Percentiles rank a stretch among this genome's conserved stretches.
phyloP scores from a whole-genome alignment of 2,888 invertebrate species.

The Eupeodes latifasciatus region DNA sequence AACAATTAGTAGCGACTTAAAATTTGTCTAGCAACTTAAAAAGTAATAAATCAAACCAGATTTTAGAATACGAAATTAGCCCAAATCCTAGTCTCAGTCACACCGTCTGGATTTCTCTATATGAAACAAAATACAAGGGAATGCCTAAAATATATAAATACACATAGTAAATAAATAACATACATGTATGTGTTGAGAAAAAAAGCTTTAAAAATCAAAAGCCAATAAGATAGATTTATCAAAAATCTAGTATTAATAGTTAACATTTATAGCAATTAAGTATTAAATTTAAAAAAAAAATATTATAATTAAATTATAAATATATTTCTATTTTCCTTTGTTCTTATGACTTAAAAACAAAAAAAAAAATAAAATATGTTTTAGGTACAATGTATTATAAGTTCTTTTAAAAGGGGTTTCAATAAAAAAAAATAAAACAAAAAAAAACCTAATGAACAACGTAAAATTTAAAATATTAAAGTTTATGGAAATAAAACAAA shows the following conservation, averaged over 20 bases:
- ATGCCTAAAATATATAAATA: slow-evolving; percentile 43
- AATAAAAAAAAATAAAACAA: slow-evolving; percentile 43
- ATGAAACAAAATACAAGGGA: background rate
- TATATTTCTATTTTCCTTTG: slow-evolving; percentile 63
- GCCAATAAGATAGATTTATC: slow-evolving; percentile 71
- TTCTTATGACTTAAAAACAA: slow-evolving; percentile 26
- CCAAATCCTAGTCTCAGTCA: background rate
- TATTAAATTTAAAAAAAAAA: slow-evolving; percentile 43
- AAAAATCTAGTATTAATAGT: slow-evolving; percentile 74
- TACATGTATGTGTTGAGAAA: slow-evolving; percentile 32
- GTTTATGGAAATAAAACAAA: slow-evolving; percentile 49
- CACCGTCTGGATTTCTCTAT: slow-evolving; percentile 12
- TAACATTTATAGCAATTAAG: slow-evolving; percentile 75
- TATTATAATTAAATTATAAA: slow-evolving; percentile 21
- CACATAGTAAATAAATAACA: background rate
- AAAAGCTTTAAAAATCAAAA: slow-evolving; percentile 74
- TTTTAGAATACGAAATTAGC: background rate
- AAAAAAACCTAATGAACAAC: slow-evolving; percentile 53
- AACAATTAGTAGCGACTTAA: too few species aligned
- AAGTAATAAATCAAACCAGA: too few species aligned
- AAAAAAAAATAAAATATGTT: slow-evolving; percentile 8
- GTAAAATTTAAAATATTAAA: slow-evolving; percentile 41
- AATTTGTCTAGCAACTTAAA: too few species aligned
- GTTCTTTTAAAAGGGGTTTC: slow-evolving; percentile 70
- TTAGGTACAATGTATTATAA: slow-evolving; percentile 46